Base-by-base conservation (phyloP, 2,113 vertebrate genomes). In the Syrmaticus mikado region DNA sequence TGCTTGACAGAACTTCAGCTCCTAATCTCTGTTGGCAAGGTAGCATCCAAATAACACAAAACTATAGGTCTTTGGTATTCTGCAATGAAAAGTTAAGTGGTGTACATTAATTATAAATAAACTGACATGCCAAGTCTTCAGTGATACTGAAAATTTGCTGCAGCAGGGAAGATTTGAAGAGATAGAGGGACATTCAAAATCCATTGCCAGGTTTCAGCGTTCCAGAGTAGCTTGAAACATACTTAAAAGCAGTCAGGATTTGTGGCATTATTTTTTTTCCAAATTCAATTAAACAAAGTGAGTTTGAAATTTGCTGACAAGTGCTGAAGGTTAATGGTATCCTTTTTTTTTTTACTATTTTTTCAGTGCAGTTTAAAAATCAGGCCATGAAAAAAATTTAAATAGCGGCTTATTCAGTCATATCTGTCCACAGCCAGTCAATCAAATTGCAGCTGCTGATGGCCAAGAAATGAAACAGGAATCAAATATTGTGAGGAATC, bases 71-170 rank as follows among this genome's bases (percentile, higher is more conserved):
- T 89, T 92, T 41, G 65, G 38, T 50, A 65, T 82, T 95, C 82
- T 87, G 58, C 74, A 85, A 52, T 75, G 62, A 85, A 81, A 94
- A 90, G 20, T 41, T 78, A 94, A 94, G 45, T 79, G 36, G 24
- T 64, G 6, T 76, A 1, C 43, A 94, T 95, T 95, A 94, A 92
- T 90, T 96, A 82, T 87, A 82, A 90, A 92, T 85, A 85, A 95
- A 77, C 20, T 58, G 85, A 6, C 48, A 64, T 95, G 82, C 60
- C 83, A 67, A 52, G 55, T 82, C 78, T 75, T 67, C 83, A 92
- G 18, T 70, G 78, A 70, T 87, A 83, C n/a, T 83, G 58, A 87
- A 90, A 78, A 93, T 48, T 73, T 79, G 27, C 53, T 66, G 28
- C 65, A 72, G 18, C 25, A 75, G 32, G 36, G 38, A 87, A 53